Evolutionary conservation across 2,797 vertebrate species (phyloP).

Genomic region (Pantherophis vulpinus): DNA sequence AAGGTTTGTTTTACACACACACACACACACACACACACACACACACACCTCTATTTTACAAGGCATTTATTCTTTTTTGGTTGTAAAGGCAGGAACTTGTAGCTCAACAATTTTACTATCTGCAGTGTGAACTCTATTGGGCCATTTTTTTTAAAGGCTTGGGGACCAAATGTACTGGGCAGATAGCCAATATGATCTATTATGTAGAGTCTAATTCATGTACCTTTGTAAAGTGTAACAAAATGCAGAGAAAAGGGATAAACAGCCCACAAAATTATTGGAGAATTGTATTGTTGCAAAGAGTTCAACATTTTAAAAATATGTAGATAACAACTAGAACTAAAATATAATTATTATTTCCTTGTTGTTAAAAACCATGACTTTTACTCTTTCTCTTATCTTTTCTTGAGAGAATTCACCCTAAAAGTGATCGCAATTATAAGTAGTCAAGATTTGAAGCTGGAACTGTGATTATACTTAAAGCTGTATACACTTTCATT

Average conservation of each 20-base stretch:
- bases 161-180: background rate
- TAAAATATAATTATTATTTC: slow-evolving; percentile 36
- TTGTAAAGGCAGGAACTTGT: too few relatives aligned
- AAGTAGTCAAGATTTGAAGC: background rate
- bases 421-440: background rate
- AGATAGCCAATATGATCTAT: background rate
- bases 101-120: too few relatives aligned
- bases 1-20: too few relatives aligned
- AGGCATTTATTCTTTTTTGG: too few relatives aligned
- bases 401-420: background rate
- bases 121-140: too few relatives aligned
- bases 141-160: too few relatives aligned
- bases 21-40: too few relatives aligned
- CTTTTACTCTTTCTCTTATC: background rate
- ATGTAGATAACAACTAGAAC: slow-evolving; percentile 5
- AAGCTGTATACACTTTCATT: too few relatives aligned
- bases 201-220: background rate
- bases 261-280: slow-evolving; percentile 8
- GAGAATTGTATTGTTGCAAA: background rate
- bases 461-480: background rate
- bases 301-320: background rate
- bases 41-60: too few relatives aligned
- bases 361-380: slow-evolving; percentile 5
- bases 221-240: background rate
- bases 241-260: background rate